Percentiles rank a stretch among this genome's conserved stretches.
Conservation (phyloP, 2,113 vertebrate genomes). For the Tyrannus savana region DNA sequence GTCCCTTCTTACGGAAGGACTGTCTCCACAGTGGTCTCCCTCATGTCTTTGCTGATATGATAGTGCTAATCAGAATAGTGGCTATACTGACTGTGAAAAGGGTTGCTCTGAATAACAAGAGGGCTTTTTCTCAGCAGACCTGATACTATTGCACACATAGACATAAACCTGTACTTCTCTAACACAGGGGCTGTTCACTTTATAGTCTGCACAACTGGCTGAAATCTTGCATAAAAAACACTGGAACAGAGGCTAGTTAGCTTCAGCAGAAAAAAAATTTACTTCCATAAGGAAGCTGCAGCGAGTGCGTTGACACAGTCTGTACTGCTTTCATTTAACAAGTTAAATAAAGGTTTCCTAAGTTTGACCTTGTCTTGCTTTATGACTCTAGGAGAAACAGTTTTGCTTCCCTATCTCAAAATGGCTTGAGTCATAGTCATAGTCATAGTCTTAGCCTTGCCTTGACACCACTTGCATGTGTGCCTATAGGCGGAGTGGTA, state of each 20-base stretch:
- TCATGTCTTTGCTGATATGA: not conserved
- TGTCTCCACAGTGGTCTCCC: not conserved
- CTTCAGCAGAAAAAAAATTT: not conserved
- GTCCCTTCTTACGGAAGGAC: rapidly evolving
- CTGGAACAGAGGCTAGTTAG: not conserved
- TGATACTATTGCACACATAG: not conserved
- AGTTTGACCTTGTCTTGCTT: not conserved
- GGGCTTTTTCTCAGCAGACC: not conserved
- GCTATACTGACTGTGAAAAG: not conserved
- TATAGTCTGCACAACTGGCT: not conserved
- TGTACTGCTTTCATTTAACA: not conserved
- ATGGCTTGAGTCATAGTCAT: not conserved
- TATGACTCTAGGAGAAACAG: not conserved
- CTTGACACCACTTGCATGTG: not conserved
- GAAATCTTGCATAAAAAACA: not conserved
- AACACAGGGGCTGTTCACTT: not conserved
- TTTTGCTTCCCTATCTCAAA: not conserved
- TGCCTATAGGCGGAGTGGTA: not conserved
- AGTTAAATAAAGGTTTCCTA: not conserved
- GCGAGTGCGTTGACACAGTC: not conserved
- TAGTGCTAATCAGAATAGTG: not conserved
- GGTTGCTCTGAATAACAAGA: not conserved
- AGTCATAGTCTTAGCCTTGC: not conserved
- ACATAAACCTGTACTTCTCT: not conserved
- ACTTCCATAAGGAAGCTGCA: not conserved